Evolutionary conservation across 1,140 invertebrate species (phyloP), one percentile per base, ranked within the genome.

Genomic region (Pseudomyrmex sp.): DNA sequence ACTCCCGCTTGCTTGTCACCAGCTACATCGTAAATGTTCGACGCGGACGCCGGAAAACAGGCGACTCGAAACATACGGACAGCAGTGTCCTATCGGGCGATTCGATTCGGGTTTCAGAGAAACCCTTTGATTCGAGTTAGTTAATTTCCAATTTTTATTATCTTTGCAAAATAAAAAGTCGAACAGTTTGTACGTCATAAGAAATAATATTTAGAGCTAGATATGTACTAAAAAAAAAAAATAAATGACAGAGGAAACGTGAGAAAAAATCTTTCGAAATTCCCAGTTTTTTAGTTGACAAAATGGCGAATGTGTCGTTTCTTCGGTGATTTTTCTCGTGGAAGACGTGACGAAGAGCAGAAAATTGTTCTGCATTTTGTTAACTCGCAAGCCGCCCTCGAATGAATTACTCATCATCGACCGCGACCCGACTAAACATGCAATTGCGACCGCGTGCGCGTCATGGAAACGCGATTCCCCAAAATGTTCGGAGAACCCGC

Each of bases 1-100:
- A 68, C 85, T 76, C 72, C 79, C 52, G 56, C 68, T 69, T 68
- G 58, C 65, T 50, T 62, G 69, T 59, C 84, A 54, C 56, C 44
- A 66, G 12, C 70, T 66, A 65, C 18, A 44, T 59, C 12, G 23
- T 72, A 63, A 70, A 86, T 76, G 58, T 75, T 44, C 46, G 26
- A 35, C 35, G 48, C 13, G n/a, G 20, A 50, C 50, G 69, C 65
- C 26, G 62, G n/a, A 63, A 26, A 84, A 61, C 52, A 46, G n/a
- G 1, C 62, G 65, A 59, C 26, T 13, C n/a, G 58, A 13, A 35
- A 35, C 35, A 35, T 35, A 35, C 5, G 35, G 35, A 35, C 5
- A 7, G 35, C 5, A 7, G 35, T 35, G 35, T 35, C 35, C n/a
- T 44, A 15, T 44, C 26, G 15, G 44, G 3, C 12, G 48, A 66